phyloP scores from a whole-genome alignment of 64 coral and sea anemone genomes.

The Actinia tenebrosa region DNA sequence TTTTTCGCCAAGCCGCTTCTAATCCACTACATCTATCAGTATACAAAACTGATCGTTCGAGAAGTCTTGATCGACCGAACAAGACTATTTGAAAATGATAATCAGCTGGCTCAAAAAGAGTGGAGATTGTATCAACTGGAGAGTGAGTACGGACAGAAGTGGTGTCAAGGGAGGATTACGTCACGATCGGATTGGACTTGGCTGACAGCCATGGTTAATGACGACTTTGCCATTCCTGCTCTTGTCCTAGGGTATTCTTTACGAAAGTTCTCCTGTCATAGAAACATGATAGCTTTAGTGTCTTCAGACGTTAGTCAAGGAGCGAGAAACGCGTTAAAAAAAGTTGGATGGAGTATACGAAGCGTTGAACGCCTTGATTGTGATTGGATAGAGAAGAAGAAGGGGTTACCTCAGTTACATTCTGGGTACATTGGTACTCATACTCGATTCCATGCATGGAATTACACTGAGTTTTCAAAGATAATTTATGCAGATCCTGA shows the following conservation, averaged over 20 bases:
- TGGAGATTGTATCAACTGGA: conserved; percentile 74
- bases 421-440: conserved; percentile 55
- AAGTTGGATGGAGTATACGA: conserved; percentile 52
- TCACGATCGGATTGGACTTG: conserved; percentile 42
- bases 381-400: conserved; percentile 72
- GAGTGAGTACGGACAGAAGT: conserved; percentile 55
- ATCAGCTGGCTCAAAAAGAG: conserved; percentile 55
- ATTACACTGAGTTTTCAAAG: conserved; percentile 69
- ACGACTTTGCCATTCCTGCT: conserved; percentile 63
- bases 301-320: conserved; percentile 39
- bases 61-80: conserved; percentile 39
- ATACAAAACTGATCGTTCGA: conserved; percentile 30
- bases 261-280: conserved; percentile 70
- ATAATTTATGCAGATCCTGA: conserved; percentile 84
- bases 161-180: conserved; percentile 54
- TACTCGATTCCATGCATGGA: conserved; percentile 84
- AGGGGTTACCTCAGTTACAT: conserved; percentile 10
- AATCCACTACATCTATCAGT: conserved; percentile 31
- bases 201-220: conserved; percentile 78
- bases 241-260: conserved; percentile 71
- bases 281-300: conserved; percentile 77
- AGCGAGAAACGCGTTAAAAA: conserved; percentile 40
- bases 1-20: conserved; percentile 26
- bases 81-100: conserved; percentile 50
- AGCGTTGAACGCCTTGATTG: conserved; percentile 67